A percentile compares a stretch with the other conserved stretches of the same genome.
phyloP scores from a whole-genome alignment of 2,113 vertebrate species.

The Saimiri boliviensis region DNA sequence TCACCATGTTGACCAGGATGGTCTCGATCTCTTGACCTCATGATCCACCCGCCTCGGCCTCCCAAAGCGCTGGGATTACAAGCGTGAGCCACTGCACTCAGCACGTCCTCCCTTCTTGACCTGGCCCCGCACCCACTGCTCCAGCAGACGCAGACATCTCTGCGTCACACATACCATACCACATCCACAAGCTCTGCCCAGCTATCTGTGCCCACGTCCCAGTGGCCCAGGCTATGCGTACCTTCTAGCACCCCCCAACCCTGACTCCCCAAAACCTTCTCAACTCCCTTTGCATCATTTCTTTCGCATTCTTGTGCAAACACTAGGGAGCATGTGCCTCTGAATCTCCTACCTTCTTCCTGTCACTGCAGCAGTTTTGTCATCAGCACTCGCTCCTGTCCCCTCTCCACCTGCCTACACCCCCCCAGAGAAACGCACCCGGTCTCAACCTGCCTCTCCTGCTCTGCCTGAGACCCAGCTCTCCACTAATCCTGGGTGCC shows the following conservation, averaged over 20 bases:
- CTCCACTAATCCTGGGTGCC: too few relatives aligned
- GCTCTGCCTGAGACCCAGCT: too few relatives aligned
- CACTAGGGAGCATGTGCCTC: not conserved
- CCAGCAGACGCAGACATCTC: accelerated
- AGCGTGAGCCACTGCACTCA: too few relatives aligned
- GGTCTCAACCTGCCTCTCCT: too few relatives aligned
- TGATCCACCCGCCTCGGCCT: too few relatives aligned
- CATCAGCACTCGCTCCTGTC: accelerated
- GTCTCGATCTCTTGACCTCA: too few relatives aligned
- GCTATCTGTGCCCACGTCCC: accelerated
- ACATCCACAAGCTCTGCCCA: accelerated
- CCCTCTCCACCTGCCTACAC: not conserved
- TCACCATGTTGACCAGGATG: too few relatives aligned
- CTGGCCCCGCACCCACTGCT: not conserved
- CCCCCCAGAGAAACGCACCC: too few relatives aligned
- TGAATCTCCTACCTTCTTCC: not conserved
- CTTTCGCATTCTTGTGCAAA: not conserved
- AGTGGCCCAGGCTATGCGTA: not conserved
- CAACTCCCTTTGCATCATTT: not conserved
- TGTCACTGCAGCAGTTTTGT: not conserved
- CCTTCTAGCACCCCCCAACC: too few relatives aligned
- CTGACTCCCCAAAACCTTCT: not conserved
- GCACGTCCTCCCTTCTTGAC: not conserved
- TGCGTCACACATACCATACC: not conserved
- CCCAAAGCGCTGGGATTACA: too few relatives aligned